Conservation (phyloP, 2,113 vertebrate species). For the Cercocebus atys region DNA sequence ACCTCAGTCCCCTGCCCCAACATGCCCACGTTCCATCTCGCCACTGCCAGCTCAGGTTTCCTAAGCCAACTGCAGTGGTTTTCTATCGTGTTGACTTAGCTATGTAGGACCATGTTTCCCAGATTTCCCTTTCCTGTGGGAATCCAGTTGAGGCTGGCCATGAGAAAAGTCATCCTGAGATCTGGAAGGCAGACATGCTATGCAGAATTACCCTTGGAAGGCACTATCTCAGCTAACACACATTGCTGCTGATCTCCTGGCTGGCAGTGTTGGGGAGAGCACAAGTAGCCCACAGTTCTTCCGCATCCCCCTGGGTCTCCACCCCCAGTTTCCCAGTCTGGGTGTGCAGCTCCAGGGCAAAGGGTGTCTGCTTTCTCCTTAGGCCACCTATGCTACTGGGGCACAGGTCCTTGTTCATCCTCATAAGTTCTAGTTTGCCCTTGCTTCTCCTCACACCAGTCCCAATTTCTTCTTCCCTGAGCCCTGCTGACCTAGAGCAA, state of each 20-base stretch:
- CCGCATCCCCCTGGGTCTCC: rapidly evolving
- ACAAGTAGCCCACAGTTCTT: background rate
- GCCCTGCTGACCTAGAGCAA: background rate
- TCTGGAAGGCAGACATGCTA: background rate
- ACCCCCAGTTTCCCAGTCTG: background rate
- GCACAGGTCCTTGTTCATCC: background rate
- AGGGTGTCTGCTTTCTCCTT: background rate
- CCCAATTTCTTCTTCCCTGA: background rate
- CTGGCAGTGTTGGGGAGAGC: background rate
- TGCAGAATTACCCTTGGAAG: too few species aligned
- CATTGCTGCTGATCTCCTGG: rapidly evolving
- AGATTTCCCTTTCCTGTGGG: background rate
- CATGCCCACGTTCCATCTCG: background rate
- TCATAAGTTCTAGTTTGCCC: too few species aligned
- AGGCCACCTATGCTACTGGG: too few species aligned
- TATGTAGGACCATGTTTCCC: rapidly evolving
- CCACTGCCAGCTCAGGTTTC: background rate
- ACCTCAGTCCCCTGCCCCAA: too few species aligned
- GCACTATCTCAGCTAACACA: too few species aligned
- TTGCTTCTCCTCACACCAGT: background rate
- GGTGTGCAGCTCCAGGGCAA: background rate
- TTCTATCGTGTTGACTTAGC: background rate
- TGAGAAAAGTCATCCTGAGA: background rate
- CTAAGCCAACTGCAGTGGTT: background rate
- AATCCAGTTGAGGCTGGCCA: background rate